These are phyloP conservation scores for Harmothoe impar DNA, from an alignment of 2,888 invertebrate species.

Conservation along the genomic window DNA sequence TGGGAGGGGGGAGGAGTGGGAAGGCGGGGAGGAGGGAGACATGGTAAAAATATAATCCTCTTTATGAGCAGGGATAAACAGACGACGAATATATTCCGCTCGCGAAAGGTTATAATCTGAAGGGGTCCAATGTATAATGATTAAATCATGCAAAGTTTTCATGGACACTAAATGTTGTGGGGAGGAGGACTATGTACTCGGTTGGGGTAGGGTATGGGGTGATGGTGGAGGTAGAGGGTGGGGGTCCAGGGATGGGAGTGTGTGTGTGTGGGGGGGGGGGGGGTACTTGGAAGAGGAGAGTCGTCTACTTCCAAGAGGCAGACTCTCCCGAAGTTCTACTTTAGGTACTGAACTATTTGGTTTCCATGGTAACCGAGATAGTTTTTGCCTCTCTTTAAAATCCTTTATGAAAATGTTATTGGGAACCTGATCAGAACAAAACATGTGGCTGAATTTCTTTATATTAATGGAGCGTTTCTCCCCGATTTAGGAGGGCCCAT, in stretches of 20 bases:
- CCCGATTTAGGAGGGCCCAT: too few relatives aligned
- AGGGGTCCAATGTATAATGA: background rate
- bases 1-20: too few relatives aligned
- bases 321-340: background rate
- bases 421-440: too few relatives aligned
- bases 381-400: background rate
- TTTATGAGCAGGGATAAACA: background rate
- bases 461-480: too few relatives aligned
- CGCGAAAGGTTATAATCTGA: background rate
- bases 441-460: too few relatives aligned
- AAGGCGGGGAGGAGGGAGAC: too few relatives aligned
- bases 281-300: too few relatives aligned
- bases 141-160: slow-evolving; percentile 35
- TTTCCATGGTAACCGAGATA: background rate
- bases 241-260: too few relatives aligned
- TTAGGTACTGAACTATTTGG: background rate
- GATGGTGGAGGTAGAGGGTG: too few relatives aligned
- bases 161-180: background rate
- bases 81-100: background rate
- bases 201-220: background rate
- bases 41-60: too few relatives aligned
- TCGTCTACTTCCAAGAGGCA: too few relatives aligned
- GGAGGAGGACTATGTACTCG: background rate
- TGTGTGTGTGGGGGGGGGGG: too few relatives aligned
- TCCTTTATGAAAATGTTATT: slow-evolving; percentile 19